These are phyloP conservation scores for Thalpophila matura DNA, from an alignment of 2,888 invertebrate genomes.

Conservation along the genomic window DNA sequence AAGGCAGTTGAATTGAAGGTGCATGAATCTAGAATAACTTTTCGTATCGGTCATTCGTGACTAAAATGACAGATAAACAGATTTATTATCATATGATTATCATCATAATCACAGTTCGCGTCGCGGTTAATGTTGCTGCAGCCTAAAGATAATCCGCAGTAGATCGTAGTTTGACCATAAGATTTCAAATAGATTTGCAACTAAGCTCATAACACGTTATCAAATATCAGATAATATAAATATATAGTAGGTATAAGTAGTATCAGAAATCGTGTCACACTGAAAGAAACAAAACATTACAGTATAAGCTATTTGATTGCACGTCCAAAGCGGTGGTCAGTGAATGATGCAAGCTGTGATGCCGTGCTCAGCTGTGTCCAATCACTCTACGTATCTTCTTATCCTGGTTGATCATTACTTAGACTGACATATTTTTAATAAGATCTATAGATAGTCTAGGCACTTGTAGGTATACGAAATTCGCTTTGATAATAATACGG, in stretches of 20 bases:
- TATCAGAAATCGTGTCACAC: constrained; percentile 60
- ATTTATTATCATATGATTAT: not conserved
- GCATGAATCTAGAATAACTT: not conserved
- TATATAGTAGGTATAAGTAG: constrained; percentile 42
- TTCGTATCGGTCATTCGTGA: not conserved
- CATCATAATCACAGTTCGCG: too few species aligned
- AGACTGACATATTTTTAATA: constrained; percentile 21
- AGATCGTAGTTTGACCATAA: not conserved
- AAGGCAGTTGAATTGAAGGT: not conserved
- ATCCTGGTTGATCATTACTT: constrained; percentile 15
- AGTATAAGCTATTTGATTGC: constrained; percentile 66
- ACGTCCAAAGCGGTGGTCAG: constrained; percentile 77
- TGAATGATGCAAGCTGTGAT: constrained; percentile 78
- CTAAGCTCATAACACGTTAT: constrained; percentile 44
- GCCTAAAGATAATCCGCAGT: too few species aligned
- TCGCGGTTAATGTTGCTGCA: too few species aligned
- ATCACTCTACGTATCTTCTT: constrained; percentile 53
- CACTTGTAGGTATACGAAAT: not conserved
- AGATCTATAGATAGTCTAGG: not conserved
- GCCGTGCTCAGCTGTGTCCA: constrained; percentile 72
- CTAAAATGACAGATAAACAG: not conserved
- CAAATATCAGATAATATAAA: constrained; percentile 30
- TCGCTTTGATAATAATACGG: constrained; percentile 5
- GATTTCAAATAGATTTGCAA: not conserved
- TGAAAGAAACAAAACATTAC: constrained; percentile 58